Evolutionary conservation across 2,797 vertebrate species (phyloP), one percentile per base, ranked within the genome.

Genomic region (Notamacropus eugenii): DNA sequence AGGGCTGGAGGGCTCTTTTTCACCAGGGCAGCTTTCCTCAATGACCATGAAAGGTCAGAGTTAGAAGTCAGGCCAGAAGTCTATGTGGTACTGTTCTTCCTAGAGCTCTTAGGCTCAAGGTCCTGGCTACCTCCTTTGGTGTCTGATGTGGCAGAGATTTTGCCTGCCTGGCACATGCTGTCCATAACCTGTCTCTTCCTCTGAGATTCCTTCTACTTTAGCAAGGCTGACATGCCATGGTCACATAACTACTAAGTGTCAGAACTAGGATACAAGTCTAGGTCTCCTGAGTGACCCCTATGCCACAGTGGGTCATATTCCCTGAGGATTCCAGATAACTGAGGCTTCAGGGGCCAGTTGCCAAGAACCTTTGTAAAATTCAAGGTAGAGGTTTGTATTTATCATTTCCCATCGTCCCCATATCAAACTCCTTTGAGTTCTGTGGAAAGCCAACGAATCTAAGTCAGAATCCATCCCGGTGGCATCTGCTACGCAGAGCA

Each of bases 281-380:
- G 16, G 67, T 40, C 10, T 62, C 29, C 27, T 31, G 29, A 67
- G 13, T 67, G 59, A 14, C 31, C 31, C 58, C 29, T 31, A 11
- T 31, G 29, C 58, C 58, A 59, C 3, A 0, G 10, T 31, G 29
- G 58, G 29, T 59, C 59, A 34, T 16, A 5, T 67, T 92, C 13
- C 31, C 22, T n/a, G 14, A 87, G 40, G n/a, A 16, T 93, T 95
- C 92, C 54, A 90, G 46, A n/a, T 27, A n/a, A 54, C 4, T 50
- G 62, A 90, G 10, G 40, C 67, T 58, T 58, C 11, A 50, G 14
- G 50, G 91, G 87, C 12, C 90, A 82, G 55, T 91, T 90, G n/a
- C 54, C 91, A 93, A 55, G n/a, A 40, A 90, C 10, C 57, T 93
- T 92, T 93, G n/a, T 93, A 11, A 93, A 6, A 93, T 14, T 94